Evolutionary conservation across 2,888 invertebrate species (phyloP).

Genomic region (Pyralis farinalis): DNA sequence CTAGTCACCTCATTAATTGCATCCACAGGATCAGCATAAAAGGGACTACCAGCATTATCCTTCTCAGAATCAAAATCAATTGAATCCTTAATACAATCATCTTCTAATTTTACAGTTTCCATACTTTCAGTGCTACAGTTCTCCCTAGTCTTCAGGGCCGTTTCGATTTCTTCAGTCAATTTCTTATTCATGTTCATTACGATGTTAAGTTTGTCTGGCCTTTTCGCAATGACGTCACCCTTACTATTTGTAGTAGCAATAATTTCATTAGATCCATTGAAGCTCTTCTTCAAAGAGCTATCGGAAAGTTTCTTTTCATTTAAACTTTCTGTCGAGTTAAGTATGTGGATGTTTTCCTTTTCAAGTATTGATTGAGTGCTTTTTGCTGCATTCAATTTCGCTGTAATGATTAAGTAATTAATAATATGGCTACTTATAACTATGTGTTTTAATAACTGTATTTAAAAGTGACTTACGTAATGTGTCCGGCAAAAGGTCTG

Average conservation of each 20-base stretch:
- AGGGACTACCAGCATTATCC: constrained; percentile 90
- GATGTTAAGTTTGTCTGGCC: constrained; percentile 74
- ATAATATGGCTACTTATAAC: neutral
- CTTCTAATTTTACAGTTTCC: constrained; percentile 73
- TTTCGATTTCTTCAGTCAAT: constrained; percentile 72
- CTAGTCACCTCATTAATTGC: constrained; percentile 84
- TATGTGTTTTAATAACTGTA: constrained; percentile 1
- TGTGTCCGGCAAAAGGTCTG: constrained; percentile 83
- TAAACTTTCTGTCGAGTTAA: constrained; percentile 65
- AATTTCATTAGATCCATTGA: constrained; percentile 61
- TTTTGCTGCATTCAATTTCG: constrained; percentile 66
- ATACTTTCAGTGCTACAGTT: constrained; percentile 67
- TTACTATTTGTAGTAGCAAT: constrained; percentile 76
- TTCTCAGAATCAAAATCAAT: constrained; percentile 60
- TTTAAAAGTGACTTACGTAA: constrained; percentile 54
- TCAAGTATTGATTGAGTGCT: constrained; percentile 71
- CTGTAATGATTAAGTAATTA: constrained; percentile 35
- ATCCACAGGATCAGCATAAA: constrained; percentile 95
- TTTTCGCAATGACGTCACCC: constrained; percentile 68
- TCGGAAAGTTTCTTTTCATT: constrained; percentile 66
- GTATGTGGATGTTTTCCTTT: constrained; percentile 65
- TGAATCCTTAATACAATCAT: constrained; percentile 49
- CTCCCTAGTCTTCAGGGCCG: constrained; percentile 60
- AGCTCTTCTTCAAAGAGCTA: constrained; percentile 59
- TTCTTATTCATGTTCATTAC: constrained; percentile 73